A percentile compares a stretch with the other conserved stretches of the same genome.
phyloP scores from a whole-genome alignment of 2,113 vertebrate species.

The Eubucco bourcierii region DNA sequence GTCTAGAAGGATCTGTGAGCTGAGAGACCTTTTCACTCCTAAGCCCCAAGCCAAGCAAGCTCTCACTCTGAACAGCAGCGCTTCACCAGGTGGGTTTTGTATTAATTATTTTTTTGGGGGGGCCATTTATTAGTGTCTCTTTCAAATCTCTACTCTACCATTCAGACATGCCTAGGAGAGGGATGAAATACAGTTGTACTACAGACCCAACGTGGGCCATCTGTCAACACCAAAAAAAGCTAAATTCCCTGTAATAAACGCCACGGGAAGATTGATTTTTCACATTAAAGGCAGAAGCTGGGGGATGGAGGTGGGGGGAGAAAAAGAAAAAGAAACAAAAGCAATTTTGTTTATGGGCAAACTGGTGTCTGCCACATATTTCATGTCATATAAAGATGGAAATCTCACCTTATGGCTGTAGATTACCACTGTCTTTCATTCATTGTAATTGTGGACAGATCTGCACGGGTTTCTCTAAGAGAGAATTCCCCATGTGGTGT shows the following conservation, averaged over 20 bases:
- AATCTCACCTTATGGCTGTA: constrained; percentile 74
- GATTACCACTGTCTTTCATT: constrained; percentile 70
- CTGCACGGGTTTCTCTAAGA: constrained; percentile 34
- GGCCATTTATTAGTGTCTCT: constrained; percentile 62
- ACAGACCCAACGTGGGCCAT: constrained; percentile 60
- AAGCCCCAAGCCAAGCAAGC: background rate
- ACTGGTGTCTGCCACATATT: constrained; percentile 71
- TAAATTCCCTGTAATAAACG: constrained; percentile 75
- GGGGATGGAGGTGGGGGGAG: constrained; percentile 51
- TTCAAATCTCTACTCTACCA: constrained; percentile 48
- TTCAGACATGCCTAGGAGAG: constrained; percentile 66
- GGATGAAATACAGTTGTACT: constrained; percentile 68
- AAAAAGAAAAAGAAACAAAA: constrained; percentile 76
- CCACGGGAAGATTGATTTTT: constrained; percentile 76
- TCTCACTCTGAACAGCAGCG: background rate
- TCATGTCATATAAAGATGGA: constrained; percentile 79
- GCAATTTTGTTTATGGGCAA: constrained; percentile 79
- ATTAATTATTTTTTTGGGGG: too few relatives aligned
- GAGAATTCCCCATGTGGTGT: background rate
- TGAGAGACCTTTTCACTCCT: background rate
- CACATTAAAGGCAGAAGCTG: constrained; percentile 72
- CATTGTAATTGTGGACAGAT: constrained; percentile 62
- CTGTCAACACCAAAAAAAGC: constrained; percentile 75
- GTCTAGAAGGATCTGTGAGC: fast-evolving
- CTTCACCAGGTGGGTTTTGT: constrained; percentile 4